Evolutionary conservation across 2,113 vertebrate species (phyloP).

Genomic region (Baryphthengus martii): DNA sequence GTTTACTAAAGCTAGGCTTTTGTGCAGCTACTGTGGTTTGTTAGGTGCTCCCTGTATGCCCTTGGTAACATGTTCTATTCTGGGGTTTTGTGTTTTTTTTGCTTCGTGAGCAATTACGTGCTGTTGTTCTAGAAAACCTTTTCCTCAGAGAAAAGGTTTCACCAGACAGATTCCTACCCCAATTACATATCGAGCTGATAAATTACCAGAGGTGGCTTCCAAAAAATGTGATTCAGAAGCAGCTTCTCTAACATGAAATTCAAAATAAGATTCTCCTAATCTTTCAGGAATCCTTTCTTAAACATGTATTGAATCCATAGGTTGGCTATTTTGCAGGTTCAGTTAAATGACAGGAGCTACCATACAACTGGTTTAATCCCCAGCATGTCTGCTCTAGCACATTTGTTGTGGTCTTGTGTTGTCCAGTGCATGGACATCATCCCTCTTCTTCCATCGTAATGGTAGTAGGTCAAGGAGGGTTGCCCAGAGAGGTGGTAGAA

Average conservation of each 20-base stretch:
- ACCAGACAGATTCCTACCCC: neutral
- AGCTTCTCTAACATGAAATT: neutral
- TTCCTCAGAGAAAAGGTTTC: neutral
- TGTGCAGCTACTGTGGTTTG: neutral
- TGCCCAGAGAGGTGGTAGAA: neutral
- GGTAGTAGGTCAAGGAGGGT: neutral
- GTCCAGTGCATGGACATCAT: accelerated
- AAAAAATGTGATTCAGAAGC: neutral
- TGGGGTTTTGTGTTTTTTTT: too few species aligned
- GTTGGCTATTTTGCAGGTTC: neutral
- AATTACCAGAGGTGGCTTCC: neutral
- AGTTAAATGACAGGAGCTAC: neutral
- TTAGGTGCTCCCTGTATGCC: neutral
- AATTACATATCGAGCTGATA: neutral
- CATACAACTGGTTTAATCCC: neutral
- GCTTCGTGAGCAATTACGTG: neutral
- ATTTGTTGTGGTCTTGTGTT: neutral
- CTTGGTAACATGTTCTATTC: neutral
- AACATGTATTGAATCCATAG: neutral
- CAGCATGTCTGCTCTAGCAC: accelerated
- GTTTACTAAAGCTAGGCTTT: neutral
- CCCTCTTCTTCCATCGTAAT: accelerated
- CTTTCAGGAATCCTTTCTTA: neutral
- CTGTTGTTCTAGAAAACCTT: neutral
- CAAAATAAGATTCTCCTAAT: neutral